Evolutionary conservation across 2,888 invertebrate species (phyloP).

Genomic region (Arrhopalites spinosus): DNA sequence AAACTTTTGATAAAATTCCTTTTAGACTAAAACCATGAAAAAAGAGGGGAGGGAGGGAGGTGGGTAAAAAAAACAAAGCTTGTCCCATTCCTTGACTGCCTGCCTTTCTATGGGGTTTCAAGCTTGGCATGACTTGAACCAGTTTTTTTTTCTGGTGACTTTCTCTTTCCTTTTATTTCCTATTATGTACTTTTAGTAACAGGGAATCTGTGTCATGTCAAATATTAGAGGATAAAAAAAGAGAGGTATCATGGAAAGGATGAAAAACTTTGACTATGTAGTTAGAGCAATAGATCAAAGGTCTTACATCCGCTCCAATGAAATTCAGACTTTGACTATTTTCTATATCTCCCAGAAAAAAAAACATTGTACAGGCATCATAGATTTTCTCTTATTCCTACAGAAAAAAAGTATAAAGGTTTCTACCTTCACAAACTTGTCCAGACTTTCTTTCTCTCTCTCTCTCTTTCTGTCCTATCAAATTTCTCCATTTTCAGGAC

Average conservation of each 20-base stretch:
- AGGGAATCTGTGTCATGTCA: background rate
- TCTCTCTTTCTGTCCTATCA: too few relatives aligned
- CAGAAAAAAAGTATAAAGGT: too few relatives aligned
- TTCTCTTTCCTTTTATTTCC: background rate
- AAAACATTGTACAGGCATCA: background rate
- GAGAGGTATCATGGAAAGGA: background rate
- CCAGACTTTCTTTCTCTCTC: background rate
- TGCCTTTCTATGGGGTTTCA: background rate
- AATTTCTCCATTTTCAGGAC: too few relatives aligned
- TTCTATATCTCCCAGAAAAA: background rate
- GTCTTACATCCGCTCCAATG: background rate
- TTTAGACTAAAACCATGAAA: too few relatives aligned
- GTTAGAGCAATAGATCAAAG: constrained; percentile 7
- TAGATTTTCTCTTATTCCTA: too few relatives aligned
- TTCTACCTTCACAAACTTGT: too few relatives aligned
- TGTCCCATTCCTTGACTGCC: background rate
- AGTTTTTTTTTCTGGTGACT: background rate
- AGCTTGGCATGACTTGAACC: constrained; percentile 1
- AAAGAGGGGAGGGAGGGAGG: too few relatives aligned
- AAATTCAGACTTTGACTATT: background rate
- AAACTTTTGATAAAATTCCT: too few relatives aligned
- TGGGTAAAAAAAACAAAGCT: too few relatives aligned
- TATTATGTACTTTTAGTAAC: background rate
- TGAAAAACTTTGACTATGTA: background rate
- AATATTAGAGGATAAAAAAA: background rate